Percentiles rank a stretch among this genome's conserved stretches.
phyloP scores from a whole-genome alignment of 2,113 vertebrate species.

The Telmatochromis bifrenatus region DNA sequence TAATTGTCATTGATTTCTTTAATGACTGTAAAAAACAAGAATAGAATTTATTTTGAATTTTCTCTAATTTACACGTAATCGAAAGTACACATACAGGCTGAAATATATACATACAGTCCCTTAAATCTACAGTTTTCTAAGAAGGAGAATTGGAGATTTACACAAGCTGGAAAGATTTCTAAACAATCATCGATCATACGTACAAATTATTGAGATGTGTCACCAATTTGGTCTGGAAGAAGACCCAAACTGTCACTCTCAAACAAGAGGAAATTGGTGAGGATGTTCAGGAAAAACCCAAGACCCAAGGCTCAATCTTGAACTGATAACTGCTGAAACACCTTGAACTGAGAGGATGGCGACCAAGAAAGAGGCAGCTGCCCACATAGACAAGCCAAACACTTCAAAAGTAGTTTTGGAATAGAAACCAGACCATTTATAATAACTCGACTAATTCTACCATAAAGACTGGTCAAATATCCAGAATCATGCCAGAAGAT shows the following conservation, averaged over 20 bases:
- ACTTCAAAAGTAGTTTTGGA: neutral
- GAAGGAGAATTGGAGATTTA: neutral
- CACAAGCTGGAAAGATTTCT: neutral
- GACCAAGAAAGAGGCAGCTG: neutral
- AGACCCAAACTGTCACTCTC: neutral
- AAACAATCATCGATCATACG: neutral
- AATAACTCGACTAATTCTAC: neutral
- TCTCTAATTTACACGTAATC: neutral
- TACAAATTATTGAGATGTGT: neutral
- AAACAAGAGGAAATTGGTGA: neutral
- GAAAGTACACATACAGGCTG: neutral
- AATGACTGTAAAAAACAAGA: accelerated
- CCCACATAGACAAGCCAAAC: neutral
- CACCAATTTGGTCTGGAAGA: neutral
- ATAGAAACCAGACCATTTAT: neutral
- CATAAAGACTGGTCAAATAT: neutral
- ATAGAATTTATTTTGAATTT: neutral
- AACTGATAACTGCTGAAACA: neutral
- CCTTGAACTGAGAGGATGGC: neutral
- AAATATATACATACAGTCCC: neutral
- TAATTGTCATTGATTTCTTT: neutral
- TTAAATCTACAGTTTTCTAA: neutral
- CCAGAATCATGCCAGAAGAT: neutral
- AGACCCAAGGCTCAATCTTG: neutral
- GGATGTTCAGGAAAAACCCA: neutral